Percentiles rank a stretch among this genome's conserved stretches.
phyloP scores from a whole-genome alignment of 2,888 invertebrate species.

The Tenthredo notha region DNA sequence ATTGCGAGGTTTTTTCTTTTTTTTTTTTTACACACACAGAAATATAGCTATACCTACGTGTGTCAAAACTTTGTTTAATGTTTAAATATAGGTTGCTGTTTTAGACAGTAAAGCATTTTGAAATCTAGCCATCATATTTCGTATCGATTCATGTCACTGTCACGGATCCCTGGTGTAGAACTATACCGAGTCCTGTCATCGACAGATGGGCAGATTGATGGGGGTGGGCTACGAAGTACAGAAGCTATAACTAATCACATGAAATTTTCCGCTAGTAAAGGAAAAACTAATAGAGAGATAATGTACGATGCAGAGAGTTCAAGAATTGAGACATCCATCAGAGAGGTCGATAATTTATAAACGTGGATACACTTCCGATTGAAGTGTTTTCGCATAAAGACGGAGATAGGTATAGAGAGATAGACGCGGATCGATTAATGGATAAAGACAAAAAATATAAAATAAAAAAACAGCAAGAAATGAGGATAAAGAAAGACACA shows the following conservation, averaged over 20 bases:
- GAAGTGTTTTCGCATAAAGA: neutral
- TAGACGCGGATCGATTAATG: neutral
- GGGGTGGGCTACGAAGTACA: neutral
- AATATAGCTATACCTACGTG: neutral
- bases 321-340: neutral
- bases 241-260: neutral
- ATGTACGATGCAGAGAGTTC: neutral
- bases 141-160: constrained; percentile 7
- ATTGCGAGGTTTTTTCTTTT: neutral
- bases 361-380: neutral
- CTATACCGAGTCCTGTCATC: neutral
- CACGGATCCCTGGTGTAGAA: neutral
- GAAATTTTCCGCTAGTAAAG: neutral
- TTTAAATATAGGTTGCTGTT: neutral
- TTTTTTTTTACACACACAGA: no score
- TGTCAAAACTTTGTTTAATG: neutral
- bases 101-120: neutral
- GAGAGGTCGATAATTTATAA: neutral
- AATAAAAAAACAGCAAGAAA: neutral
- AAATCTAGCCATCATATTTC: neutral
- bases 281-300: neutral
- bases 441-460: neutral
- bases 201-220: neutral
- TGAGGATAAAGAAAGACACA: neutral
- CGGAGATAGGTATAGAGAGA: neutral